A percentile compares a stretch with the other conserved stretches of the same genome.
These are phyloP conservation scores for Drosophila longiperda DNA, from an alignment of 2,888 invertebrate species.

Conservation along the genomic window DNA sequence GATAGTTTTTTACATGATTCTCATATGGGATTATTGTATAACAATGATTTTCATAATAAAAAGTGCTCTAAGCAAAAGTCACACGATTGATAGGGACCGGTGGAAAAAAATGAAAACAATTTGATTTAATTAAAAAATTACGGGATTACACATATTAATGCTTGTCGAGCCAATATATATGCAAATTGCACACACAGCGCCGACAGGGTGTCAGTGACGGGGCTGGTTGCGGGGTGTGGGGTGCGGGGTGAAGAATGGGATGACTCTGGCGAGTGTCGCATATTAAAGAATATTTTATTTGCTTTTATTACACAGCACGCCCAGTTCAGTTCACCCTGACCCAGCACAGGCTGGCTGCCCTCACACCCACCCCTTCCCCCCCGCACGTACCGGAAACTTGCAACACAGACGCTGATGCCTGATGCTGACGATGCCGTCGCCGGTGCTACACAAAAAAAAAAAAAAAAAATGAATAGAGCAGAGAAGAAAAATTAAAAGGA, in stretches of 20 bases:
- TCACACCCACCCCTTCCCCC: background rate
- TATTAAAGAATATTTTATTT: conserved; percentile 81
- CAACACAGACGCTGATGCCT: conserved; percentile 70
- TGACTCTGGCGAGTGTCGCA: conserved; percentile 74
- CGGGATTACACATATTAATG: conserved; percentile 81
- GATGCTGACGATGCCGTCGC: conserved; percentile 41
- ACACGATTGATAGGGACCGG: conserved; percentile 9
- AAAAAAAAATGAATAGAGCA: conserved; percentile 4
- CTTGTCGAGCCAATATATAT: conserved; percentile 82
- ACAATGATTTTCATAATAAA: conserved; percentile 11
- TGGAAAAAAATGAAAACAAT: conserved; percentile 64
- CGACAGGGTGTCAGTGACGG: conserved; percentile 24
- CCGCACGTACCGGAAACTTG: conserved; percentile 71
- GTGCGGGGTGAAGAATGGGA: background rate
- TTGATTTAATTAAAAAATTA: conserved; percentile 83
- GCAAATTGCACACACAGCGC: conserved; percentile 72
- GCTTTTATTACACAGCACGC: conserved; percentile 76
- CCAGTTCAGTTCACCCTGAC: conserved; percentile 48
- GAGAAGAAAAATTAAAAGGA: conserved; percentile 29
- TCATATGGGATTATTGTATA: background rate
- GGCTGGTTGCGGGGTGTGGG: background rate
- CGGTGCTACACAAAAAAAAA: conserved; percentile 19
- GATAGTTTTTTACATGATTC: background rate
- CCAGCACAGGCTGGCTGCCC: conserved; percentile 1
- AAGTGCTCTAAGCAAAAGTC: conserved; percentile 11